Conservation (phyloP, 2,113 vertebrate genomes). For the Argyrosomus japonicus region DNA sequence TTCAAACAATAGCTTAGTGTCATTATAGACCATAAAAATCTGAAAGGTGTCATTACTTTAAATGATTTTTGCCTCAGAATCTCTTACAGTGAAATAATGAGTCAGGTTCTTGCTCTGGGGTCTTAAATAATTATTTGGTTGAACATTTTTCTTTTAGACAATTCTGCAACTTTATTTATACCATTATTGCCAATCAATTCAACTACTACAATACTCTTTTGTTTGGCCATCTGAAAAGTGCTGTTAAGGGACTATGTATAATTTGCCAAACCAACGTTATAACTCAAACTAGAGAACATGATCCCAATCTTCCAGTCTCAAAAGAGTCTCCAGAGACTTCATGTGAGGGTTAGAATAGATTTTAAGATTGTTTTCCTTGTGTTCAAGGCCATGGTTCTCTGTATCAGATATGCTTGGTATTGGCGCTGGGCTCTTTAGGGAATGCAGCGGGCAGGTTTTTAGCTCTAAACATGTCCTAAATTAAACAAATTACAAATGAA, state of each 20-base stretch:
- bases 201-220: neutral
- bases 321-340: neutral
- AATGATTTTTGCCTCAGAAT: neutral
- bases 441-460: neutral
- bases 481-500: neutral
- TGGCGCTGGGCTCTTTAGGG: neutral
- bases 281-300: neutral
- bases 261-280: neutral
- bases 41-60: neutral
- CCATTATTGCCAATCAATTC: neutral
- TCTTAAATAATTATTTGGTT: neutral
- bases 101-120: neutral
- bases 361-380: neutral
- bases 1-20: too few species aligned
- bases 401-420: neutral
- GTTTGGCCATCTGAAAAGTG: neutral
- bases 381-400: neutral
- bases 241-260: neutral
- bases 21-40: too few species aligned
- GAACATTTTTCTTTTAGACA: neutral
- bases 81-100: neutral
- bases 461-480: neutral
- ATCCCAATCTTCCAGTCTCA: neutral
- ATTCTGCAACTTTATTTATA: neutral
- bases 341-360: neutral